phyloP scores from a whole-genome alignment of 53 echinoderm and acorn worm genomes.

The Holothuria scabra region DNA sequence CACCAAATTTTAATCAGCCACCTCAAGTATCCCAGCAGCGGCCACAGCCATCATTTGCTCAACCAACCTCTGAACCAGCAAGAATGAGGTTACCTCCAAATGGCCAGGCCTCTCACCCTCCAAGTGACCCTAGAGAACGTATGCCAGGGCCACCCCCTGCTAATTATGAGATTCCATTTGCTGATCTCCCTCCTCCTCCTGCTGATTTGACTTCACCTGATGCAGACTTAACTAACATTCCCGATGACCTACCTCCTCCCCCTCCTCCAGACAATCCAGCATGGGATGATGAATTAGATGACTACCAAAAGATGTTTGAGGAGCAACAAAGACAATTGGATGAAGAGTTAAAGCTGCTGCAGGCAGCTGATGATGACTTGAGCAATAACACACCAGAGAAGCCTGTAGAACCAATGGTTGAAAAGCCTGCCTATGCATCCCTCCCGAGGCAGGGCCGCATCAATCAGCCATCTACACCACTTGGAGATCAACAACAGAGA shows the following conservation, averaged over 20 bases:
- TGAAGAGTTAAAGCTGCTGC: constrained; percentile 32
- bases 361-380: constrained; percentile 39
- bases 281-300: constrained; percentile 52
- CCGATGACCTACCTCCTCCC: constrained; percentile 68
- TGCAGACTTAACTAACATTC: constrained; percentile 17
- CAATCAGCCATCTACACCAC: constrained; percentile 68
- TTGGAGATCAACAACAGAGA: constrained; percentile 66
- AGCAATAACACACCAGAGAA: background rate
- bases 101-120: background rate
- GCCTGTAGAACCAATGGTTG: constrained; percentile 40
- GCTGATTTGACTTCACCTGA: constrained; percentile 61
- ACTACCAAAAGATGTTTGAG: constrained; percentile 39
- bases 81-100: constrained; percentile 29
- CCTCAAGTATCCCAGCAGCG: constrained; percentile 48
- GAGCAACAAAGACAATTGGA: constrained; percentile 62
- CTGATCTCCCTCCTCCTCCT: constrained; percentile 81
- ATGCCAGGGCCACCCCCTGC: constrained; percentile 54
- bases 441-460: constrained; percentile 81
- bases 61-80: constrained; percentile 25
- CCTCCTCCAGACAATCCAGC: constrained; percentile 35
- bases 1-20: constrained; percentile 43
- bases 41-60: constrained; percentile 35
- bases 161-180: constrained; percentile 38
- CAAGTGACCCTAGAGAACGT: constrained; percentile 44
- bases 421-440: constrained; percentile 73